Base-by-base conservation (phyloP, 2,797 vertebrate genomes). In the Coilia nasus region DNA sequence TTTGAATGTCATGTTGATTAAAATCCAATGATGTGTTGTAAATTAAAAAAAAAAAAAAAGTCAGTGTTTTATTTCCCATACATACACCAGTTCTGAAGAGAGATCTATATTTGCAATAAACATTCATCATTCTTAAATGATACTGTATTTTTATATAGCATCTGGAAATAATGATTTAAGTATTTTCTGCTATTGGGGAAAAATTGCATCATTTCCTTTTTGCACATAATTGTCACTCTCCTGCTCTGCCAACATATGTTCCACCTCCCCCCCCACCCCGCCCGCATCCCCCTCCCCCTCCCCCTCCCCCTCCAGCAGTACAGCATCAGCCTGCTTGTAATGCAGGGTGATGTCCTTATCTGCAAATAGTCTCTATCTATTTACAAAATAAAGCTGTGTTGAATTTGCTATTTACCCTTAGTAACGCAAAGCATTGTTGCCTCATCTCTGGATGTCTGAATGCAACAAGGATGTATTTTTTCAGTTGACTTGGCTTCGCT, bases 111-210 rank as follows among this genome's bases (percentile, higher is more conserved):
- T 41, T 75, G 67, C 67, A 75, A 41, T 75, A 41, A 75, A 75
- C 67, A 75, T 75, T 75, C 67, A 75, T 75, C 15, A 28, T 75
- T 75, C 31, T 75, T 75, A 75, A 75, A 75, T 41, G 67, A 75
- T 75, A 75, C 9, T 75, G 67, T 75, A 75, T n/a, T 75, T 75
- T 75, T 25, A 75, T 75, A 75, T 75, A 75, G 67, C 28, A 75
- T 75, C 31, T 75, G 67, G 28, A 75, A 75, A 75, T 75, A 75
- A 35, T 41, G 14, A 75, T 28, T 75, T 31, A 41, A 75, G 28
- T 41, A 75, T 75, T 47, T 47, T 47, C 67, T 75, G 67, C 67
- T 28, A 75, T 75, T 67, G 25, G 67, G 31, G 67, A 19, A 41
- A 75, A 75, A 75, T 75, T 75, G 67, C 31, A 75, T 25, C 31